phyloP scores from a whole-genome alignment of 2,888 invertebrate species.

The Macaria liturata region DNA sequence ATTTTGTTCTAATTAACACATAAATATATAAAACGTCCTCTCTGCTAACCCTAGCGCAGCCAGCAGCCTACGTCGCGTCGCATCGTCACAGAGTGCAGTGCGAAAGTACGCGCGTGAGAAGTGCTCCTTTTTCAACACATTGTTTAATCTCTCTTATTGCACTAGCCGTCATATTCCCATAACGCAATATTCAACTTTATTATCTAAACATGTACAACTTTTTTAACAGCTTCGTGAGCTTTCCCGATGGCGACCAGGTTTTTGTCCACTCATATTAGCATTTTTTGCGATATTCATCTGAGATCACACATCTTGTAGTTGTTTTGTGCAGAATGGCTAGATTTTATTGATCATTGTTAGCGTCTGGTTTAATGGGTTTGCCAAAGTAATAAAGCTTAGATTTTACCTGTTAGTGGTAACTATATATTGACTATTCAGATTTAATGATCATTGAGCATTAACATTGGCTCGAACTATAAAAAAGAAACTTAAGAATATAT shows the following conservation, averaged over 20 bases:
- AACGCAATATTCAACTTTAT: conserved; percentile 11
- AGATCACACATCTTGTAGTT: too few species aligned
- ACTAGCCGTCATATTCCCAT: conserved; percentile 38
- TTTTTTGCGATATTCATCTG: too few species aligned
- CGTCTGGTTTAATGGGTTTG: conserved; percentile 4
- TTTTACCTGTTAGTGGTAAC: neutral
- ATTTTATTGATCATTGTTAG: conserved; percentile 14
- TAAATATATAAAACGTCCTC: too few species aligned
- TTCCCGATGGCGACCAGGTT: conserved; percentile 54
- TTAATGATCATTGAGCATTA: too few species aligned
- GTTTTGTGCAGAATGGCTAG: neutral
- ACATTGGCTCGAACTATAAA: too few species aligned
- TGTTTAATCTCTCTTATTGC: conserved; percentile 28
- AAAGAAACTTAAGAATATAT: too few species aligned
- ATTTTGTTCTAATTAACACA: too few species aligned
- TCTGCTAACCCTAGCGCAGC: conserved; percentile 40
- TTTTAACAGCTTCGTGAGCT: conserved; percentile 60
- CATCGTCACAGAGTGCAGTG: conserved; percentile 40
- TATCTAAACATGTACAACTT: conserved; percentile 61
- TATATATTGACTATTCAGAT: too few species aligned
- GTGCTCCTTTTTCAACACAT: conserved; percentile 41
- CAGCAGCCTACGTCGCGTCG: conserved; percentile 3
- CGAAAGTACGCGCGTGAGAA: conserved; percentile 46
- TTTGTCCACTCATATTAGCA: neutral
- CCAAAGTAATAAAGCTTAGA: conserved; percentile 3